A percentile compares a stretch with the other conserved stretches of the same genome.
Conservation (phyloP, 1,140 invertebrate species). For the Drosophila albomicans region DNA sequence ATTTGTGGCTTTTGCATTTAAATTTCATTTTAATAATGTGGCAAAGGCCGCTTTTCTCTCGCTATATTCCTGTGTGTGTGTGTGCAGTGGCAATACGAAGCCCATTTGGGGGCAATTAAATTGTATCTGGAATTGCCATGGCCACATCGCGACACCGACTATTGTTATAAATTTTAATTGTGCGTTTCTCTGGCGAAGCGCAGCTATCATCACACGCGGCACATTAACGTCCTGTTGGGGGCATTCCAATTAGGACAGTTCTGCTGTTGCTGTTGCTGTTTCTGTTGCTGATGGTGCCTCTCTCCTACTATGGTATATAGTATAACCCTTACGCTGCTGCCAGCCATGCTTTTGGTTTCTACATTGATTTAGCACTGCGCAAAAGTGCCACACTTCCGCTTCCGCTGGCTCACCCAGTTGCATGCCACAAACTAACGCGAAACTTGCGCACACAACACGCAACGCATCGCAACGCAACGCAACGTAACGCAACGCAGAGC, state of each 20-base stretch:
- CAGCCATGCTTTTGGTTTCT: constrained; percentile 18
- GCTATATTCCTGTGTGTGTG: not conserved
- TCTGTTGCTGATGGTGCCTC: not conserved
- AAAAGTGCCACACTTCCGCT: constrained; percentile 60
- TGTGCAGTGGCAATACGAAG: constrained; percentile 22
- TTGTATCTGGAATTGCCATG: constrained; percentile 70
- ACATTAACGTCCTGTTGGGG: constrained; percentile 63
- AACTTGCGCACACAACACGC: constrained; percentile 40
- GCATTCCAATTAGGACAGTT: constrained; percentile 65
- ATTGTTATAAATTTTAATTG: constrained; percentile 82
- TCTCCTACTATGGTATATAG: too few species aligned
- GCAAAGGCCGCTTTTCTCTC: constrained; percentile 1
- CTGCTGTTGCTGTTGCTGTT: not conserved
- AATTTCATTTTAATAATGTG: constrained; percentile 76
- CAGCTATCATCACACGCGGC: constrained; percentile 51
- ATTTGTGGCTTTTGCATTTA: constrained; percentile 63
- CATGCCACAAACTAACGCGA: constrained; percentile 61
- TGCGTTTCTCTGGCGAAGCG: constrained; percentile 11
- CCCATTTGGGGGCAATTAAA: constrained; percentile 73
- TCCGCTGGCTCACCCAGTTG: constrained; percentile 37
- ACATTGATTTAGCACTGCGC: constrained; percentile 62
- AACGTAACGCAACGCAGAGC: not conserved
- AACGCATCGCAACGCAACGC: constrained; percentile 12
- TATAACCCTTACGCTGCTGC: constrained; percentile 2
- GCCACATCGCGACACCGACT: constrained; percentile 41